Evolutionary conservation across 92 coral and sea anemone genomes (phyloP).

Genomic region (Epizoanthus rinbou): DNA sequence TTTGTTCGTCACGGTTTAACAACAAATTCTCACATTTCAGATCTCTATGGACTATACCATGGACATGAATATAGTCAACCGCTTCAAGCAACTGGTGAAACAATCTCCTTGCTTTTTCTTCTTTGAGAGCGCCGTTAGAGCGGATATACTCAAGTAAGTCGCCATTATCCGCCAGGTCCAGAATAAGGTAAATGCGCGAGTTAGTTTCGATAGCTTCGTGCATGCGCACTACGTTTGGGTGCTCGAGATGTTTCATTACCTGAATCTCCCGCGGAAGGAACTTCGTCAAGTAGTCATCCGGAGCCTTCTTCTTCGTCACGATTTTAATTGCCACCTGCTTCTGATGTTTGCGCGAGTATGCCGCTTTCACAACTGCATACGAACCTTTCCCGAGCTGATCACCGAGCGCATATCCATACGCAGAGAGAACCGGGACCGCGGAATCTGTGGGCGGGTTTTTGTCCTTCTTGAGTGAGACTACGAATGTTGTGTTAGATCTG

Average conservation of each 20-base stretch:
- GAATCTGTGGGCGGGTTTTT: conserved; percentile 62
- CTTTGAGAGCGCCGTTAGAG: conserved; percentile 87
- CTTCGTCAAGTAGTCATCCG: conserved; percentile 93
- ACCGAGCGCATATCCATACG: conserved; percentile 94
- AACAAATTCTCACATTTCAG: conserved; percentile 94
- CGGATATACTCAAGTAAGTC: conserved; percentile 92
- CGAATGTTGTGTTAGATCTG: conserved; percentile 50
- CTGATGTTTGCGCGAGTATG: conserved; percentile 88
- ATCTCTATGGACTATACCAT: conserved; percentile 95
- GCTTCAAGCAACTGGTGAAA: conserved; percentile 93
- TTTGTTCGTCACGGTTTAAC: conserved; percentile 80
- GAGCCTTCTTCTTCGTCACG: conserved; percentile 91
- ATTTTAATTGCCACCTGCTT: conserved; percentile 93
- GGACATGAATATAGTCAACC: conserved; percentile 80
- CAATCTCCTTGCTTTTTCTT: conserved; percentile 85
- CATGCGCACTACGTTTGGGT: conserved; percentile 85
- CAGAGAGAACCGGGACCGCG: conserved; percentile 89
- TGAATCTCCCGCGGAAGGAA: conserved; percentile 98
- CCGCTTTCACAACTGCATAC: conserved; percentile 94
- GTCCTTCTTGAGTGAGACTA: conserved; percentile 37
- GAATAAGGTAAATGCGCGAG: conserved; percentile 89
- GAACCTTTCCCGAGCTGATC: conserved; percentile 97
- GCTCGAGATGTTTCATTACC: conserved; percentile 93
- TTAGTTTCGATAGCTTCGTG: conserved; percentile 98
- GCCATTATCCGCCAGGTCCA: conserved; percentile 97